phyloP scores from a whole-genome alignment of 1,140 invertebrate species.

The Zeugodacus cucurbitae region DNA sequence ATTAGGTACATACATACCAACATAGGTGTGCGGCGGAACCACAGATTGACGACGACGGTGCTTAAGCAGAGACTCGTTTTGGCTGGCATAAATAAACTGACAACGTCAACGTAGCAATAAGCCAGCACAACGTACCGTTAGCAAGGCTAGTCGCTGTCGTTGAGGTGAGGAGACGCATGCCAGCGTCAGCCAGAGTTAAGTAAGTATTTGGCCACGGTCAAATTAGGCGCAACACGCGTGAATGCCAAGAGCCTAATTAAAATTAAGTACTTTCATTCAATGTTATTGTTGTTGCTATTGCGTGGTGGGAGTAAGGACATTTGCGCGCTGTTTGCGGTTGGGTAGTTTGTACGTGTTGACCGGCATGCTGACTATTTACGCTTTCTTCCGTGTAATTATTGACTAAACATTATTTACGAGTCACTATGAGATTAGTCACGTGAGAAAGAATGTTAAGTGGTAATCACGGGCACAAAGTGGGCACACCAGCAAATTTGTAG shows the following conservation, averaged over 20 bases:
- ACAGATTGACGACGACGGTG: slow-evolving; percentile 16
- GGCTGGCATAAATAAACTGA: not conserved
- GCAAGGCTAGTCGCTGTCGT: not conserved
- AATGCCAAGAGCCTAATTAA: slow-evolving; percentile 17
- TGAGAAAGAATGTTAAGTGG: not conserved
- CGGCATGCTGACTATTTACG: slow-evolving; percentile 10
- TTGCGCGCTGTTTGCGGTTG: not conserved
- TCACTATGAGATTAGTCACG: not conserved
- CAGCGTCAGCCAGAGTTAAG: not conserved
- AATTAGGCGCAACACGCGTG: slow-evolving; percentile 8
- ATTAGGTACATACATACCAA: not conserved
- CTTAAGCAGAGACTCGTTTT: not conserved
- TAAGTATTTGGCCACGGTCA: slow-evolving; percentile 11
- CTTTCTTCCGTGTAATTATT: slow-evolving; percentile 7
- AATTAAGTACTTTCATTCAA: not conserved
- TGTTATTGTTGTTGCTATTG: not conserved
- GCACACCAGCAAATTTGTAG: not conserved
- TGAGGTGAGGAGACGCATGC: not conserved
- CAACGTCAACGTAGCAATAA: not conserved
- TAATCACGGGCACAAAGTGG: not conserved
- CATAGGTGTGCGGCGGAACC: not conserved
- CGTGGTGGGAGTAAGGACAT: not conserved
- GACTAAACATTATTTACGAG: slow-evolving; percentile 6
- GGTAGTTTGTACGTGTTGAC: not conserved
- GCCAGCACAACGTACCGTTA: not conserved